A percentile compares a stretch with the other conserved stretches of the same genome.
Conservation (phyloP, 2,888 invertebrate genomes). For the Andrena trimmerana region DNA sequence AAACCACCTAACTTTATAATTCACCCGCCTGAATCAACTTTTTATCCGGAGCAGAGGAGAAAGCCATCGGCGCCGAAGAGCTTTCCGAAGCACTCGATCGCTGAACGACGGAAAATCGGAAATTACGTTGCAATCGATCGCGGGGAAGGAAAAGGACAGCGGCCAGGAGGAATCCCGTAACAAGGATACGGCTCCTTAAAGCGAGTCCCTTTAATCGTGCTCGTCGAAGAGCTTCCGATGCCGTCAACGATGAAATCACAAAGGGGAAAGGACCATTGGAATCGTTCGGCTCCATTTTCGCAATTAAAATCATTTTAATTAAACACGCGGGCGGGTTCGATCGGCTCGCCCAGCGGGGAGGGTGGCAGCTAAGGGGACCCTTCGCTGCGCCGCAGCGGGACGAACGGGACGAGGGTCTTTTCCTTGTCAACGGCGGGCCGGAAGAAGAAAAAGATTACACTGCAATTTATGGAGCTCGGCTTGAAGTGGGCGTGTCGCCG, state of each 20-base stretch:
- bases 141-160: background rate
- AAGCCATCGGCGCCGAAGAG: no score
- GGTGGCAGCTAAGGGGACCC: background rate
- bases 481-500: slow-evolving; percentile 43
- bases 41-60: no score
- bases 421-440: slow-evolving; percentile 31
- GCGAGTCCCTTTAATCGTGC: background rate
- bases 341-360: slow-evolving; percentile 40
- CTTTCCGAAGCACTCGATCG: no score
- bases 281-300: slow-evolving; percentile 39
- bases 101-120: background rate
- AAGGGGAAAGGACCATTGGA: slow-evolving; percentile 10
- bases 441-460: slow-evolving; percentile 53
- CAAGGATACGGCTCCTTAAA: background rate
- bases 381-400: slow-evolving; percentile 17
- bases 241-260: slow-evolving; percentile 21
- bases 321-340: slow-evolving; percentile 47
- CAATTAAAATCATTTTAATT: slow-evolving; percentile 61
- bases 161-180: background rate
- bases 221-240: background rate
- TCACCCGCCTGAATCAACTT: no score
- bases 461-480: slow-evolving; percentile 50
- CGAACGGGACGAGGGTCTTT: slow-evolving; percentile 1
- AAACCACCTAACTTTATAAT: no score
- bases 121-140: background rate